These are phyloP conservation scores for Criorhina ranunculi DNA, from an alignment of 2,888 invertebrate genomes.

Conservation along the genomic window DNA sequence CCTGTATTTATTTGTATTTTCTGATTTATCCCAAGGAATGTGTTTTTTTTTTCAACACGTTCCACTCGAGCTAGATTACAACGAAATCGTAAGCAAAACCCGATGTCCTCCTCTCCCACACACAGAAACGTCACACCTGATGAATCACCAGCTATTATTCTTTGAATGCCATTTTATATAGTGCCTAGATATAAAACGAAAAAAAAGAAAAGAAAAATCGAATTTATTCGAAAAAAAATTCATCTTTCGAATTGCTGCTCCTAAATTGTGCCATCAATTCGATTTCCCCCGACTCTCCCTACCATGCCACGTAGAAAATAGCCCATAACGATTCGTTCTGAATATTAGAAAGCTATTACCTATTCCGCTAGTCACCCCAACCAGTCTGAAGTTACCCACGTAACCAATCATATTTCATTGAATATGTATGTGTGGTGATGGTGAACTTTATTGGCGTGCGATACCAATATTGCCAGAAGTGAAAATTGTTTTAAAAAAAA, in stretches of 20 bases:
- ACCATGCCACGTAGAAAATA: slow-evolving; percentile 39
- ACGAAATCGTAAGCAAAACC: no score
- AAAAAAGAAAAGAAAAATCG: slow-evolving; percentile 7
- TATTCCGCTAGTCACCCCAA: slow-evolving; percentile 18
- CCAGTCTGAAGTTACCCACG: slow-evolving; percentile 21
- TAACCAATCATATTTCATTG: slow-evolving; percentile 64
- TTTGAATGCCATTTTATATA: not conserved
- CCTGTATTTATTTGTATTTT: no score
- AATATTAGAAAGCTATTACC: slow-evolving; percentile 72
- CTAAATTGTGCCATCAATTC: slow-evolving; percentile 68
- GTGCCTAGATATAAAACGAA: not conserved
- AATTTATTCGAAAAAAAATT: slow-evolving; percentile 31
- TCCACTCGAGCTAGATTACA: no score
- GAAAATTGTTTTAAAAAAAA: no score
- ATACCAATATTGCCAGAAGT: no score
- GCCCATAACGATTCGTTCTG: slow-evolving; percentile 62
- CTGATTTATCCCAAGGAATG: no score
- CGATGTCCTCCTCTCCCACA: no score
- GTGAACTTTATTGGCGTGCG: slow-evolving; percentile 41
- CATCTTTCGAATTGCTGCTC: slow-evolving; percentile 38
- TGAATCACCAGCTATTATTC: slow-evolving; percentile 13
- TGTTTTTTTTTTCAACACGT: no score
- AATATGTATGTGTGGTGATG: slow-evolving; percentile 62
- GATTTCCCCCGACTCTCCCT: slow-evolving; percentile 5
- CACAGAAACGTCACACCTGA: not conserved